Evolutionary conservation across 53 echinoderm and acorn worm species (phyloP).

Genomic region (Holothuria leucospilota): DNA sequence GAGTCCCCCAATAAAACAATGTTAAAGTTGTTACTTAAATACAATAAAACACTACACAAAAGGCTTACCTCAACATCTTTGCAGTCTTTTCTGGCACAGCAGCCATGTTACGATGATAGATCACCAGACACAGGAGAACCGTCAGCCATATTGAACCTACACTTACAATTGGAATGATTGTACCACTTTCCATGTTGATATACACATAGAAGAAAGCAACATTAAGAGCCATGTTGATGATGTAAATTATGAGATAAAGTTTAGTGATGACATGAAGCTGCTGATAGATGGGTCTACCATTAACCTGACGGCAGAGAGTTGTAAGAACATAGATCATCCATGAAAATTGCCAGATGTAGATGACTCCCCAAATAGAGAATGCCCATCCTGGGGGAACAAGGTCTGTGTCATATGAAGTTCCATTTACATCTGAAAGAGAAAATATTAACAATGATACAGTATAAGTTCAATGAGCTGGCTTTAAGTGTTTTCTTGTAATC

Average conservation of each 20-base stretch:
- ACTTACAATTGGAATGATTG: neutral
- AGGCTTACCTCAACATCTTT: neutral
- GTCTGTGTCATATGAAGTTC: neutral
- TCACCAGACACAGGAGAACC: constrained; percentile 12
- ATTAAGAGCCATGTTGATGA: constrained; percentile 9
- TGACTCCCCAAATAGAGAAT: constrained; percentile 24
- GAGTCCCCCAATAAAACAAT: no score
- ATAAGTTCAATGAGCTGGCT: no score
- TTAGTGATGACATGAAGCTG: constrained; percentile 2
- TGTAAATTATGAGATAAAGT: constrained; percentile 7
- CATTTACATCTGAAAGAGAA: no score
- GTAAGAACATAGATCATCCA: constrained; percentile 26
- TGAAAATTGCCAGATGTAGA: constrained; percentile 17
- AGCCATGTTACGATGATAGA: constrained; percentile 21
- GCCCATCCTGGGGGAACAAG: constrained; percentile 27
- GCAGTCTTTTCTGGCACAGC: constrained; percentile 1
- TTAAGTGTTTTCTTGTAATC: no score
- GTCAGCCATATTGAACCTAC: constrained; percentile 13
- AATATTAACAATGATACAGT: no score
- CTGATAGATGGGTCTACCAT: constrained; percentile 25
- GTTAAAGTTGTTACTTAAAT: no score
- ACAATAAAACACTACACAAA: no score
- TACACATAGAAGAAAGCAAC: constrained; percentile 14
- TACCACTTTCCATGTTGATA: neutral
- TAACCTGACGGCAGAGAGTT: constrained; percentile 9